Conservation (phyloP, 2,797 vertebrate genomes). For the Phylloscopus collybita region DNA sequence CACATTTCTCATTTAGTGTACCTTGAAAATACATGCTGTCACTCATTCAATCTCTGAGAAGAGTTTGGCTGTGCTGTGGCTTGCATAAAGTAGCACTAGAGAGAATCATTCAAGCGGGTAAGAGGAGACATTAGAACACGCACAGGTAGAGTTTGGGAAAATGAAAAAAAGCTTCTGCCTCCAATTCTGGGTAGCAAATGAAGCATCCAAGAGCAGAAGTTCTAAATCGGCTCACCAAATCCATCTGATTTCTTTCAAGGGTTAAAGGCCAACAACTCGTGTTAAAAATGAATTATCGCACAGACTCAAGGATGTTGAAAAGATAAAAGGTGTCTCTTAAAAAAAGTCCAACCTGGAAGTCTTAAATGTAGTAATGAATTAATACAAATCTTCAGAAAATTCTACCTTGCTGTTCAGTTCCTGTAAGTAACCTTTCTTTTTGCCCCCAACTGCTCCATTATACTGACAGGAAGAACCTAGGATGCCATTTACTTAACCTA, state of each 20-base stretch:
- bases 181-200: slow-evolving; percentile 10
- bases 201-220: background rate
- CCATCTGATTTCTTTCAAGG: slow-evolving; percentile 11
- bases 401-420: background rate
- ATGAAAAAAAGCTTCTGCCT: background rate
- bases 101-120: slow-evolving; percentile 11
- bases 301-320: background rate
- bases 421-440: slow-evolving; percentile 7
- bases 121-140: slow-evolving; percentile 5
- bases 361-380: background rate
- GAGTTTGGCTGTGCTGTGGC: background rate
- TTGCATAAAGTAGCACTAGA: background rate
- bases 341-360: background rate
- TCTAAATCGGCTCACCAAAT: slow-evolving; percentile 8
- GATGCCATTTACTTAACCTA: slow-evolving; percentile 38
- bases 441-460: background rate
- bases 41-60: slow-evolving; percentile 15
- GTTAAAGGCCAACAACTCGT: slow-evolving; percentile 14
- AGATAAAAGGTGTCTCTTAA: background rate
- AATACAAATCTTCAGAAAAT: background rate
- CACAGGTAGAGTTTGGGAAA: background rate
- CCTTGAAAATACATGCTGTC: slow-evolving; percentile 64
- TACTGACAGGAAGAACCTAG: background rate
- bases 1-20: slow-evolving; percentile 69
- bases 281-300: background rate